These are phyloP conservation scores for Vulpes lagopus DNA, from an alignment of 2,113 vertebrate species.

Conservation along the genomic window DNA sequence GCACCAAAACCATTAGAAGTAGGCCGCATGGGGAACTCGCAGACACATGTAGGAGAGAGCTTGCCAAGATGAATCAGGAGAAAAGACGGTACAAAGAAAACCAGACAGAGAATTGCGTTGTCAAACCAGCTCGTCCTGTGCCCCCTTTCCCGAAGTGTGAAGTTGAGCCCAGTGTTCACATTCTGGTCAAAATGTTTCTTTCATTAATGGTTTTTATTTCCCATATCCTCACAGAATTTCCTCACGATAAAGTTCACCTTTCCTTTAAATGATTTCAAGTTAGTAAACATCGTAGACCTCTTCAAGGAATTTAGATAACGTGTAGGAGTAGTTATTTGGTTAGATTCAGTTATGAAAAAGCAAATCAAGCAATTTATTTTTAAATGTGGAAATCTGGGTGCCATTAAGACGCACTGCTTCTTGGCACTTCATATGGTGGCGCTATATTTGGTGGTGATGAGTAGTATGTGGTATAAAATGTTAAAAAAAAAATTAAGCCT, in stretches of 20 bases:
- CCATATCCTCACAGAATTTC: neutral
- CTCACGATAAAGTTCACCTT: neutral
- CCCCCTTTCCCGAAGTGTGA: neutral
- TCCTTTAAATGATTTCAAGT: neutral
- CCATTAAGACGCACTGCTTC: neutral
- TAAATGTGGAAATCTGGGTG: constrained; percentile 52
- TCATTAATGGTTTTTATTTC: neutral
- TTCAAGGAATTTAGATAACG: constrained; percentile 15
- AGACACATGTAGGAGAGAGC: neutral
- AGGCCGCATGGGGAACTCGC: neutral
- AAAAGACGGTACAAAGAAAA: neutral
- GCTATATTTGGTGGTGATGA: constrained; percentile 68
- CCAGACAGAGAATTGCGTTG: neutral
- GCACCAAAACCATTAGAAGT: neutral
- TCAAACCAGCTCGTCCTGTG: neutral
- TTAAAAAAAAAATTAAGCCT: constrained; percentile 46
- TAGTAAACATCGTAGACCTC: neutral
- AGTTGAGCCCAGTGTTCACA: neutral
- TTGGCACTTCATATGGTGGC: constrained; percentile 18
- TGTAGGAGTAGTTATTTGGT: constrained; percentile 20
- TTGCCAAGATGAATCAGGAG: neutral
- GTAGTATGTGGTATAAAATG: constrained; percentile 53
- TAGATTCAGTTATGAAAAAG: constrained; percentile 38
- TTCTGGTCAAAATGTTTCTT: neutral
- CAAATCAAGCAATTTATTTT: constrained; percentile 65